Evolutionary conservation across 2,888 invertebrate genomes (phyloP).

Genomic region (Dasypogon diadema): DNA sequence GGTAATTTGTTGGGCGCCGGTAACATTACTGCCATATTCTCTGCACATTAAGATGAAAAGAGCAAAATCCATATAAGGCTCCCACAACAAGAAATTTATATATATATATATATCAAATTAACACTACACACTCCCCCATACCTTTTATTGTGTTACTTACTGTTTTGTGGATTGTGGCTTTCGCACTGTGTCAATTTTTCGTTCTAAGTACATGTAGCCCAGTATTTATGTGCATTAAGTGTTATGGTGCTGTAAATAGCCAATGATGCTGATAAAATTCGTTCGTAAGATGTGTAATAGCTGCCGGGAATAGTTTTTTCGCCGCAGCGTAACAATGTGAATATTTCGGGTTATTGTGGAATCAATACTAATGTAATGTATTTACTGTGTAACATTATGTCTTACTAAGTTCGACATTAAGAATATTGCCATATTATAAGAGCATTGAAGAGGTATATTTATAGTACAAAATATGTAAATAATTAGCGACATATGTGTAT

Average conservation of each 20-base stretch:
- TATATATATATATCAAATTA: conserved; percentile 41
- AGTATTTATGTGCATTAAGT: conserved; percentile 37
- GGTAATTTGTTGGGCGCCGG: conserved; percentile 41
- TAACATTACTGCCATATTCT: conserved; percentile 9
- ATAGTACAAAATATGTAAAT: conserved; percentile 48
- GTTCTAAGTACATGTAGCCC: not conserved
- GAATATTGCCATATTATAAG: conserved; percentile 11
- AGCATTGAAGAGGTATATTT: conserved; percentile 44
- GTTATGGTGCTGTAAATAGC: conserved; percentile 48
- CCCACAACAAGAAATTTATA: conserved; percentile 30
- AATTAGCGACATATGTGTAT: not conserved
- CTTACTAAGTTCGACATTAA: not conserved
- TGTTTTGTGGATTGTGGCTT: conserved; percentile 23
- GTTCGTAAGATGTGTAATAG: conserved; percentile 22
- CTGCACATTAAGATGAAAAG: conserved; percentile 29
- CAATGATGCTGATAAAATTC: conserved; percentile 14
- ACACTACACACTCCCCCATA: conserved; percentile 1
- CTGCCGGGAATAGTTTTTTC: conserved; percentile 1
- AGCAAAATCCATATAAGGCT: conserved; percentile 38
- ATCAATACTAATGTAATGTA: not conserved
- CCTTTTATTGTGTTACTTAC: conserved; percentile 12
- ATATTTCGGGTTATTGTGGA: conserved; percentile 19
- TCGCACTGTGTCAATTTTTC: conserved; percentile 11
- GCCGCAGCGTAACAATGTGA: conserved; percentile 11
- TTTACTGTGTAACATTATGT: conserved; percentile 1